A percentile compares a stretch with the other conserved stretches of the same genome.
These are phyloP conservation scores for Chelonus formosanus DNA, from an alignment of 2,888 invertebrate species.

Conservation along the genomic window DNA sequence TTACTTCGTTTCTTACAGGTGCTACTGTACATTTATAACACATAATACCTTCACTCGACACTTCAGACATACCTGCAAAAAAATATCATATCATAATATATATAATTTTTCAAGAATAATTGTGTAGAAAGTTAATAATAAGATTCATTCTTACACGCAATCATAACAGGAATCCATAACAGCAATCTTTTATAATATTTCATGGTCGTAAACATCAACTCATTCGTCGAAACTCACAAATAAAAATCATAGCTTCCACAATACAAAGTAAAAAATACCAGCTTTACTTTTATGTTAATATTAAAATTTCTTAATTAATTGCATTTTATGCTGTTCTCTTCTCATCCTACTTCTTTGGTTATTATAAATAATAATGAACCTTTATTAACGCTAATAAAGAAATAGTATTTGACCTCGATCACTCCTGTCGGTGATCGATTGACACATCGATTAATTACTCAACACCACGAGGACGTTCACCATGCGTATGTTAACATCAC, in stretches of 20 bases:
- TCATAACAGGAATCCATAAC: conserved; percentile 20
- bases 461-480: conserved; percentile 2
- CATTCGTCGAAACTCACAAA: too few species aligned
- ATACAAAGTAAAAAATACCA: too few species aligned
- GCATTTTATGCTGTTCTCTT: too few species aligned
- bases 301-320: too few species aligned
- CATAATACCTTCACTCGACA: conserved; percentile 66
- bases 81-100: background rate
- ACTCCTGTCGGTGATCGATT: conserved; percentile 11
- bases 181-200: conserved; percentile 5
- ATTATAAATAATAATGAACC: too few species aligned
- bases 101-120: background rate
- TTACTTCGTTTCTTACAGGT: conserved; percentile 70
- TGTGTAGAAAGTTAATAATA: background rate
- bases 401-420: background rate
- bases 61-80: conserved; percentile 57
- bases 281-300: too few species aligned
- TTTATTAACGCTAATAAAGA: too few species aligned
- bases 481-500: background rate
- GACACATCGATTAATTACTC: background rate
- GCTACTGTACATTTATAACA: conserved; percentile 81
- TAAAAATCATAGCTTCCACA: too few species aligned
- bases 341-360: too few species aligned
- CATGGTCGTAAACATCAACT: conserved; percentile 14
- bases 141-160: conserved; percentile 32